Evolutionary conservation across 2,113 vertebrate species (phyloP).

Genomic region (Pluvialis apricaria): DNA sequence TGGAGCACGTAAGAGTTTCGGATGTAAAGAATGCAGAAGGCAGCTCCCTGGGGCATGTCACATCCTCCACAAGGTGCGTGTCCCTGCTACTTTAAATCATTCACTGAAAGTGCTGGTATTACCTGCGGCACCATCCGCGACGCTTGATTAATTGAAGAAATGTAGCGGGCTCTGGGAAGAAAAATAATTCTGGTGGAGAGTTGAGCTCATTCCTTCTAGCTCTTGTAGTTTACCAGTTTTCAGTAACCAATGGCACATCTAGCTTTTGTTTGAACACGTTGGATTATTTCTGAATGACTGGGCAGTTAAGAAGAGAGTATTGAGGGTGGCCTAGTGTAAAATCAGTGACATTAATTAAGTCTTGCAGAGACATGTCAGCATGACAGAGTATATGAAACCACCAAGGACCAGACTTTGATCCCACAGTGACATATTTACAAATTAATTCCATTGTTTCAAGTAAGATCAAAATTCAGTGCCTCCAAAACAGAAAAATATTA

Average conservation of each 20-base stretch:
- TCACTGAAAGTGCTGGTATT: not conserved
- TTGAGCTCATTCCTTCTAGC: not conserved
- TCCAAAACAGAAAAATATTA: not conserved
- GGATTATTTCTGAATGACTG: slow-evolving; percentile 3
- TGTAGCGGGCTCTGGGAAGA: fast-evolving
- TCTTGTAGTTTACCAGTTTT: not conserved
- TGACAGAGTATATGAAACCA: not conserved
- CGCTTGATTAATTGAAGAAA: not conserved
- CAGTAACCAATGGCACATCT: not conserved
- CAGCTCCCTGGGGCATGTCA: not conserved
- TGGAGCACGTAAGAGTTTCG: fast-evolving
- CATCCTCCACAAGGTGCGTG: not conserved
- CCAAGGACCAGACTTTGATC: not conserved
- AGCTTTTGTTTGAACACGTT: not conserved
- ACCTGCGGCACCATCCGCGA: not conserved
- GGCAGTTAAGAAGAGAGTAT: not conserved
- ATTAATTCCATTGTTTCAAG: not conserved
- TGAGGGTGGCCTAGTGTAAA: not conserved
- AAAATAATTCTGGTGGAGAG: not conserved
- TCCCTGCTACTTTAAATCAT: not conserved
- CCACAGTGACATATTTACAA: not conserved
- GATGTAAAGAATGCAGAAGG: not conserved
- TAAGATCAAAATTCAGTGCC: not conserved
- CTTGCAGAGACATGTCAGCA: not conserved
- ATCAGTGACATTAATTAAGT: not conserved